Percentiles rank a stretch among this genome's conserved stretches.
These are phyloP conservation scores for Rallus limicola DNA, from an alignment of 2,113 vertebrate species.

Conservation along the genomic window DNA sequence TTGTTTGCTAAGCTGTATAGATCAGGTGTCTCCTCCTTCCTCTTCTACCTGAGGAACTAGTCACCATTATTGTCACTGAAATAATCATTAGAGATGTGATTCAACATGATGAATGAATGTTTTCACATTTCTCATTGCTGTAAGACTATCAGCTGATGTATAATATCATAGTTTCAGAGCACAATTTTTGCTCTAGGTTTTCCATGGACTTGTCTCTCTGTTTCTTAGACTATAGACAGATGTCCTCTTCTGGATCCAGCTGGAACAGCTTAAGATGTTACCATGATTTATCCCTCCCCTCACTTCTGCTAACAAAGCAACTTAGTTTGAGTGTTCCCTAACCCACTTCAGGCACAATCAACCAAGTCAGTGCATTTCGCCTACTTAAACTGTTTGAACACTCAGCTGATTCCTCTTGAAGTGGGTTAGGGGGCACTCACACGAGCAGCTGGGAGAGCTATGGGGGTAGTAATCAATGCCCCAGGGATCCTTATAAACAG, in stretches of 20 bases:
- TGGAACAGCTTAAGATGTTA: neutral
- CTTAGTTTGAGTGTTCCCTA: neutral
- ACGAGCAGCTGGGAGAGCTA: slow-evolving; percentile 19
- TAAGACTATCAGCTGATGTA: neutral
- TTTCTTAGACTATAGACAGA: neutral
- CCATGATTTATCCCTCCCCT: neutral
- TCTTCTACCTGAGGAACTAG: neutral
- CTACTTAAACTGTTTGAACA: slow-evolving; percentile 13
- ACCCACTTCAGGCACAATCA: slow-evolving; percentile 28
- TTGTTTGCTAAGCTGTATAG: neutral
- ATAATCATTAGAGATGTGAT: neutral
- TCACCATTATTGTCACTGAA: neutral
- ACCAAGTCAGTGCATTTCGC: neutral
- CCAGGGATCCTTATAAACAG: slow-evolving; percentile 19
- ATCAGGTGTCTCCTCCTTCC: neutral
- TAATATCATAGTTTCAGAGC: neutral
- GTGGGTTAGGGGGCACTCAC: slow-evolving; percentile 29
- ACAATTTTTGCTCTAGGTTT: neutral
- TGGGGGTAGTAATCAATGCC: slow-evolving; percentile 1
- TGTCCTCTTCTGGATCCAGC: neutral
- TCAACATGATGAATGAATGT: neutral
- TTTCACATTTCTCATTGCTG: neutral
- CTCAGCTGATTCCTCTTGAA: slow-evolving; percentile 40
- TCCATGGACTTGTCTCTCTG: neutral
- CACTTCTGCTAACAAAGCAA: slow-evolving; percentile 14